A percentile compares a stretch with the other conserved stretches of the same genome.
These are phyloP conservation scores for Pipistrellus pipistrellus DNA, from an alignment of 2,797 vertebrate genomes.

Conservation along the genomic window DNA sequence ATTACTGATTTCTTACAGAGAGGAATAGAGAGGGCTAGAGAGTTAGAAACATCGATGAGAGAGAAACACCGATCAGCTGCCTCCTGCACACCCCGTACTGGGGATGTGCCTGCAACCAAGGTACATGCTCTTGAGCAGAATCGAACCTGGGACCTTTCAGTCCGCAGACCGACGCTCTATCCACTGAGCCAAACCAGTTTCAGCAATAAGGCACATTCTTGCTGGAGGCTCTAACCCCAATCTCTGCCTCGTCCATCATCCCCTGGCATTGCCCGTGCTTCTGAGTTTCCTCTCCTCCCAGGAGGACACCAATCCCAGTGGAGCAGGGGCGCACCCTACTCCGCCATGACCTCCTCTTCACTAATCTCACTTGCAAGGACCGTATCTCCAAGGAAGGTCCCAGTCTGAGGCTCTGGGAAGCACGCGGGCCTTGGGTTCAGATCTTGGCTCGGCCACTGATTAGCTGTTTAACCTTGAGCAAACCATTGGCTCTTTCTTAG, in stretches of 20 bases:
- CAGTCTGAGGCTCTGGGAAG: not conserved
- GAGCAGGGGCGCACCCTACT: not conserved
- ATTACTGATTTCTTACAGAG: too few relatives aligned
- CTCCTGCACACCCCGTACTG: too few relatives aligned
- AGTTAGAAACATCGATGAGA: too few relatives aligned
- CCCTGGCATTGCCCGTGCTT: rapidly evolving
- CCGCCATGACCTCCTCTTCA: not conserved
- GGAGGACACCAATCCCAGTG: not conserved
- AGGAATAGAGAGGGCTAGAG: too few relatives aligned
- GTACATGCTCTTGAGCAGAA: too few relatives aligned
- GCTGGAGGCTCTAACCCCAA: not conserved
- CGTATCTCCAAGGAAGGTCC: not conserved
- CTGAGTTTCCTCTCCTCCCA: not conserved
- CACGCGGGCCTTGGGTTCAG: not conserved
- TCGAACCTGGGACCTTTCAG: too few relatives aligned
- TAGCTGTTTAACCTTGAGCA: not conserved
- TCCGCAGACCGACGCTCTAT: too few relatives aligned
- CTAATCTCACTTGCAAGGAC: not conserved
- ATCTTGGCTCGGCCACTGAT: not conserved
- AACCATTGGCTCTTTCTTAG: not conserved
- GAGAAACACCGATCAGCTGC: too few relatives aligned
- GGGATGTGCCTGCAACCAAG: too few relatives aligned
- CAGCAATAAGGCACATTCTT: not conserved
- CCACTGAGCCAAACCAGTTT: too few relatives aligned
- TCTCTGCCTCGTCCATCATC: not conserved